A percentile compares a stretch with the other conserved stretches of the same genome.
These are phyloP conservation scores for Notospermus geniculatus DNA, from an alignment of 1,140 invertebrate genomes.

Conservation along the genomic window DNA sequence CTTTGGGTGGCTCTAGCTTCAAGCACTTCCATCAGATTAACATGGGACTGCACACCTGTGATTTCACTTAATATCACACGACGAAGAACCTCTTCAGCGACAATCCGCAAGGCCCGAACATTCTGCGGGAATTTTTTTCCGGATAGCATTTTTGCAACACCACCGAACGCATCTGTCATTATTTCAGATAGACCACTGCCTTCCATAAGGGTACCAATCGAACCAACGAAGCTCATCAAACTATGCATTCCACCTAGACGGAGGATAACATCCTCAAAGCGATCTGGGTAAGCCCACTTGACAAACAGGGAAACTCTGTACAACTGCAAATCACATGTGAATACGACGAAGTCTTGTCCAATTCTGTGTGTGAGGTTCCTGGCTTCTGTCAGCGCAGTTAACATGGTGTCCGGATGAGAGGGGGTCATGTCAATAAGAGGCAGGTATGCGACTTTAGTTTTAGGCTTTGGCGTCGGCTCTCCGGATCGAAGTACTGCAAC, in stretches of 20 bases:
- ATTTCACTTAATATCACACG: too few relatives aligned
- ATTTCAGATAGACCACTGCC: slow-evolving; percentile 21
- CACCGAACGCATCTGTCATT: slow-evolving; percentile 20
- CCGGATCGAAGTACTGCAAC: background rate
- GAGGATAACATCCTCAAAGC: slow-evolving; percentile 19
- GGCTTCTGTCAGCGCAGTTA: background rate
- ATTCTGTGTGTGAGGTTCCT: background rate
- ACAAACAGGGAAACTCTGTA: background rate
- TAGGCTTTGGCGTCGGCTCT: background rate
- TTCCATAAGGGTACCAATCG: slow-evolving; percentile 25
- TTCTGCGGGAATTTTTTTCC: slow-evolving; percentile 32
- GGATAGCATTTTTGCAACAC: slow-evolving; percentile 22
- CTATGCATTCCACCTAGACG: slow-evolving; percentile 33
- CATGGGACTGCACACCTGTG: background rate
- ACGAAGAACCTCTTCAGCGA: slow-evolving; percentile 25
- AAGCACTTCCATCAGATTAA: background rate
- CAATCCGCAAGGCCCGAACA: slow-evolving; percentile 22
- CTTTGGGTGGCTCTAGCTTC: slow-evolving; percentile 17
- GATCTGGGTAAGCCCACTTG: background rate
- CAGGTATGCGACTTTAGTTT: background rate
- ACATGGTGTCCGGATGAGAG: background rate
- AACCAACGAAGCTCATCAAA: slow-evolving; percentile 29
- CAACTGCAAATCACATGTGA: background rate
- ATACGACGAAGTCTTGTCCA: background rate
- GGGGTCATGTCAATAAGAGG: background rate